Evolutionary conservation across 2,888 invertebrate genomes (phyloP).

Genomic region (Oxyteleia sp.): DNA sequence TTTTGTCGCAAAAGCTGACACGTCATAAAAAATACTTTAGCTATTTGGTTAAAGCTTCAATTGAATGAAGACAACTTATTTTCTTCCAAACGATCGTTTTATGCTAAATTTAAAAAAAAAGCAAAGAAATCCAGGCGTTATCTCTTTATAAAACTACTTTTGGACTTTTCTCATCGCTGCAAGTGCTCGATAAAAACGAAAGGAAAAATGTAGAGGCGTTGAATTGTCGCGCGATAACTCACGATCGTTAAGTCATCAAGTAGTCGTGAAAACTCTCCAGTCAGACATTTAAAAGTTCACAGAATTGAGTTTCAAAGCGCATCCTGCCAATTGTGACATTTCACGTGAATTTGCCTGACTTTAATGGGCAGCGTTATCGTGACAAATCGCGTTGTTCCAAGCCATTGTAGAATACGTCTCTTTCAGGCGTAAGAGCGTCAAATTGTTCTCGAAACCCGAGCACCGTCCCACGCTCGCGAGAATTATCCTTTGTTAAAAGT

Average conservation of each 20-base stretch:
- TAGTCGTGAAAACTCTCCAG: background rate
- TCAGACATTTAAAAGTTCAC: background rate
- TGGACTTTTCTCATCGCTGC: too few relatives aligned
- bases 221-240: background rate
- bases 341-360: background rate
- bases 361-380: slow-evolving; percentile 3
- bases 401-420: background rate
- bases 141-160: too few relatives aligned
- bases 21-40: too few relatives aligned
- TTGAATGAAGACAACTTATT: too few relatives aligned
- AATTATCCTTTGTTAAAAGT: slow-evolving; percentile 1
- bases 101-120: too few relatives aligned
- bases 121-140: too few relatives aligned
- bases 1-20: too few relatives aligned
- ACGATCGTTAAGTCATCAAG: background rate
- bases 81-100: too few relatives aligned
- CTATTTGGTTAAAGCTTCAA: too few relatives aligned
- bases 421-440: background rate
- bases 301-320: background rate
- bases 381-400: slow-evolving; percentile 16
- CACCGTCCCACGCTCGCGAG: slow-evolving; percentile 5
- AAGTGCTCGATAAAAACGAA: too few relatives aligned
- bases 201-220: too few relatives aligned
- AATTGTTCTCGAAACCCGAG: slow-evolving; percentile 14
- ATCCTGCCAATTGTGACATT: background rate